phyloP scores from a whole-genome alignment of 2,113 vertebrate genomes.

The Pomatorhinus ruficollis region DNA sequence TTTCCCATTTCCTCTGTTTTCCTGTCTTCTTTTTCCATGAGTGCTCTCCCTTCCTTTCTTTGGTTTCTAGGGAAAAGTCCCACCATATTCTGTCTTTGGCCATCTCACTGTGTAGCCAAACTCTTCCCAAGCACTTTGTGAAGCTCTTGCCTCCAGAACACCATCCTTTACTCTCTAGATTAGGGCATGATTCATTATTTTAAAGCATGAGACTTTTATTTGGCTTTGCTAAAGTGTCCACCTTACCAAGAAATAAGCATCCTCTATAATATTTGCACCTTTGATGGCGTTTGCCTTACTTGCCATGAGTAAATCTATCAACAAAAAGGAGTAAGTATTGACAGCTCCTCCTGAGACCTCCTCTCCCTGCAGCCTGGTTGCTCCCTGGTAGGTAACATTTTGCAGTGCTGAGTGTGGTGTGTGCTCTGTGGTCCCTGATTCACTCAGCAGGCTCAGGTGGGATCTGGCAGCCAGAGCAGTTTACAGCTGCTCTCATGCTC shows the following conservation, averaged over 20 bases:
- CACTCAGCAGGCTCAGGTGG: neutral
- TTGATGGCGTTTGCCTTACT: neutral
- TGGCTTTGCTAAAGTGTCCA: neutral
- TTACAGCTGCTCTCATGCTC: neutral
- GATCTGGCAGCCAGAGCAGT: neutral
- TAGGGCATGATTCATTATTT: neutral
- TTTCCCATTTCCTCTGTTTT: neutral
- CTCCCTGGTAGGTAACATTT: fast-evolving
- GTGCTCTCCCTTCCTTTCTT: neutral
- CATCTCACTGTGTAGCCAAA: neutral
- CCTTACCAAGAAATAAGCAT: neutral
- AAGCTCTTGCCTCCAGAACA: neutral
- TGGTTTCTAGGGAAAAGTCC: neutral
- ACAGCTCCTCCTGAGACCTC: neutral
- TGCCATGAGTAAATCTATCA: neutral
- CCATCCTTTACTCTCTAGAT: neutral
- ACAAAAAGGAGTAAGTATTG: neutral
- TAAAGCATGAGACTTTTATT: neutral
- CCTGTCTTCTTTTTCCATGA: neutral
- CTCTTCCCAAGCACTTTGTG: neutral
- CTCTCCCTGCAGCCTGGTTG: neutral
- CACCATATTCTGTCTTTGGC: neutral
- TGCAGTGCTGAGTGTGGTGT: fast-evolving
- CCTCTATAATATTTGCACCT: neutral
- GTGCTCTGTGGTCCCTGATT: neutral